Evolutionary conservation across 2,888 invertebrate species (phyloP).

Genomic region (Sesia apiformis): DNA sequence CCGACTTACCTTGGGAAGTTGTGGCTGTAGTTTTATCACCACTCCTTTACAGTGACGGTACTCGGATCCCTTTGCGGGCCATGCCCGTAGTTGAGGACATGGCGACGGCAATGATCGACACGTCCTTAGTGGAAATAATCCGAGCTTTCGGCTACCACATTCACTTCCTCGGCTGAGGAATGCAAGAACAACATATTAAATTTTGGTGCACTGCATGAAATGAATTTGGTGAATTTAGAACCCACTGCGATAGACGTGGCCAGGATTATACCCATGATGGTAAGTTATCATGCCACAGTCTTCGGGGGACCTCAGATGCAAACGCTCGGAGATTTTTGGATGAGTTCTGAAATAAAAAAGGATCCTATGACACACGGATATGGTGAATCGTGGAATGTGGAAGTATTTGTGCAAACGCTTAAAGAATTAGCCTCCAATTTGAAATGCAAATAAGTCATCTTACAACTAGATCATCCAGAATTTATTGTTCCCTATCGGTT

Average conservation of each 20-base stretch:
- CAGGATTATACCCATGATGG: slow-evolving; percentile 89
- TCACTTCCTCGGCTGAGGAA: slow-evolving; percentile 89
- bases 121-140: slow-evolving; percentile 89
- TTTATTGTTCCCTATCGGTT: slow-evolving; percentile 91
- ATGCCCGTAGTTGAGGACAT: slow-evolving; percentile 78
- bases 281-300: slow-evolving; percentile 81
- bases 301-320: slow-evolving; percentile 81
- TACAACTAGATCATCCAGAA: slow-evolving; percentile 92
- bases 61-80: slow-evolving; percentile 77
- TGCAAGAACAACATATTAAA: slow-evolving; percentile 90
- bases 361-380: slow-evolving; percentile 52
- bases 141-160: slow-evolving; percentile 93
- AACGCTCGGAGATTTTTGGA: slow-evolving; percentile 79
- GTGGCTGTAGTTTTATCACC: slow-evolving; percentile 94
- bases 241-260: slow-evolving; percentile 90
- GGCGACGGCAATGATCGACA: slow-evolving; percentile 79
- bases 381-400: slow-evolving; percentile 90
- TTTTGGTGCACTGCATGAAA: too few species aligned
- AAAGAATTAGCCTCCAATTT: slow-evolving; percentile 91
- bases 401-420: slow-evolving; percentile 93
- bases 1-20: slow-evolving; percentile 89
- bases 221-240: too few species aligned
- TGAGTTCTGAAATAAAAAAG: slow-evolving; percentile 71
- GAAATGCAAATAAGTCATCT: slow-evolving; percentile 94
- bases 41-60: slow-evolving; percentile 87